phyloP scores from a whole-genome alignment of 2,797 vertebrate genomes.

The Peromyscus melanophrys region DNA sequence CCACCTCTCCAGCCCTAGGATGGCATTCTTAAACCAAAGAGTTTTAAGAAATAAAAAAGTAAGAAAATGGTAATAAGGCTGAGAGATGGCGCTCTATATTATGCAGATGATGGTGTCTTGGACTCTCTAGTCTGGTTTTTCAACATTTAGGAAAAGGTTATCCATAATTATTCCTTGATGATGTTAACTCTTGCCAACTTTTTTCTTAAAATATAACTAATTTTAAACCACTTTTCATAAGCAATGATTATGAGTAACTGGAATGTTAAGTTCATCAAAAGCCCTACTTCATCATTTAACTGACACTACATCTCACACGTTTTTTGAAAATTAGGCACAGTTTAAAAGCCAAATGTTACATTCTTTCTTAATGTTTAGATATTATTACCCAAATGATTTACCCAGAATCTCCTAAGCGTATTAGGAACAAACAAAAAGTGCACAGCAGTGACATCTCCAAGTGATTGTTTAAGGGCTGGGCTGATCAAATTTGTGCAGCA shows the following conservation, averaged over 20 bases:
- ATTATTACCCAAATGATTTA: background rate
- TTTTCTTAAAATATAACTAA: constrained; percentile 58
- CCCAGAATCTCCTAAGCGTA: background rate
- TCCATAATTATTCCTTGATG: constrained; percentile 25
- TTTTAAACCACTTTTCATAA: constrained; percentile 42
- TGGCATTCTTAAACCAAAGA: background rate
- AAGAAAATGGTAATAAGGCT: background rate
- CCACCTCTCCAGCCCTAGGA: background rate
- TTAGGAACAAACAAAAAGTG: background rate
- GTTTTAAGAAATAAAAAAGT: background rate
- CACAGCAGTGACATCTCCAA: background rate
- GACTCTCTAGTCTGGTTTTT: background rate
- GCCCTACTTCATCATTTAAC: background rate
- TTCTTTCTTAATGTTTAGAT: background rate
- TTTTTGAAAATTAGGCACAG: background rate
- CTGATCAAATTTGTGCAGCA: background rate
- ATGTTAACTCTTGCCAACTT: background rate
- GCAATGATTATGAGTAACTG: background rate
- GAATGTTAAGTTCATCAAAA: constrained; percentile 10
- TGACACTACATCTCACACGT: background rate
- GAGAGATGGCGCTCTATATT: background rate
- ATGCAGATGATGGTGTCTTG: background rate
- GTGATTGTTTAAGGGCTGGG: background rate
- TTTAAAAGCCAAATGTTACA: constrained; percentile 24
- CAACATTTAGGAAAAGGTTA: background rate